Conservation (phyloP, 1,140 invertebrate species). For the Hypothenemus hampei region DNA sequence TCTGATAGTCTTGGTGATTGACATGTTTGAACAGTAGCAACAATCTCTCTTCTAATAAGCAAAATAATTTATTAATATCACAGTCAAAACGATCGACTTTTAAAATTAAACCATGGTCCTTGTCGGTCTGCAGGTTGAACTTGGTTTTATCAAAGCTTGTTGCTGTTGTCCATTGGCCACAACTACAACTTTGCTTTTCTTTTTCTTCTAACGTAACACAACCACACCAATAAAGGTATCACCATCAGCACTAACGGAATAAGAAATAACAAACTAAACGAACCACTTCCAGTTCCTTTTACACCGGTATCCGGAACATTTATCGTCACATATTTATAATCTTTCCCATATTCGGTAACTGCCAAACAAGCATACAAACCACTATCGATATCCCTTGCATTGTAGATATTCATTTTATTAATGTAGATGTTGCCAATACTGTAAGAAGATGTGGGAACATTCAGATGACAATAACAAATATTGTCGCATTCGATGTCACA, state of each 20-base stretch:
- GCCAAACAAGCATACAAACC: slow-evolving; percentile 41
- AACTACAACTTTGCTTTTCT: slow-evolving; percentile 15
- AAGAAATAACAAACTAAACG: slow-evolving; percentile 36
- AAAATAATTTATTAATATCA: slow-evolving; percentile 12
- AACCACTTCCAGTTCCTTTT: slow-evolving; percentile 4
- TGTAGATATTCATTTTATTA: slow-evolving; percentile 40
- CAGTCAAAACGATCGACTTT: slow-evolving; percentile 4
- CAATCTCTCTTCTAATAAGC: slow-evolving; percentile 3
- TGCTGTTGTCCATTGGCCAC: slow-evolving; percentile 22
- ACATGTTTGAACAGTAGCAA: neutral
- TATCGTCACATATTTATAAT: slow-evolving; percentile 33
- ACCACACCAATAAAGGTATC: slow-evolving; percentile 34
- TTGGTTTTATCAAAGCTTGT: no score
- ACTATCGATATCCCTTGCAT: slow-evolving; percentile 32
- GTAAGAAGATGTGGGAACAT: slow-evolving; percentile 21
- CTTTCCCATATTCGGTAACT: slow-evolving; percentile 34
- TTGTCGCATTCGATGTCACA: slow-evolving; percentile 34
- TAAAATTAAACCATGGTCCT: neutral
- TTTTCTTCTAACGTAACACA: slow-evolving; percentile 37
- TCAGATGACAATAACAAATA: slow-evolving; percentile 35
- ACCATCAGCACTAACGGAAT: slow-evolving; percentile 35
- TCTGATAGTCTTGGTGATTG: slow-evolving; percentile 1
- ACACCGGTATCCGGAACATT: slow-evolving; percentile 24
- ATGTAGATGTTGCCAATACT: slow-evolving; percentile 34
- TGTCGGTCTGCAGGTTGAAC: no score